Evolutionary conservation across 2,113 vertebrate species (phyloP).

Genomic region (Equus quagga): DNA sequence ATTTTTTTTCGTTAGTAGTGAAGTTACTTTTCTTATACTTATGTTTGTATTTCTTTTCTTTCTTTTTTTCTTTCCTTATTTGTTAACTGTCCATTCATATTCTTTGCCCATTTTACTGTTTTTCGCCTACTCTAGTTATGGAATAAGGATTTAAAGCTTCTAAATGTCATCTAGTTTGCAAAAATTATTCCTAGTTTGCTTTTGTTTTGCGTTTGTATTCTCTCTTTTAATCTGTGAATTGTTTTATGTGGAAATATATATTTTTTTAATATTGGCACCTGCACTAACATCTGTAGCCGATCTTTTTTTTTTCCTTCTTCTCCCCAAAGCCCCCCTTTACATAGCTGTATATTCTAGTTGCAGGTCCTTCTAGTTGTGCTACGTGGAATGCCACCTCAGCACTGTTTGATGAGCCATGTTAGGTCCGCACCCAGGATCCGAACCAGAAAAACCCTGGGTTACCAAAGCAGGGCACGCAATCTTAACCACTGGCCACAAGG

Average conservation of each 20-base stretch:
- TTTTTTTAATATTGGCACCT: too few species aligned
- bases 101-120: neutral
- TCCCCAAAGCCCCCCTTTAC: too few species aligned
- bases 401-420: too few species aligned
- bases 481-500: too few species aligned
- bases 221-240: neutral
- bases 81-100: neutral
- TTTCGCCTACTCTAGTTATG: neutral
- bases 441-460: too few species aligned
- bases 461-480: too few species aligned
- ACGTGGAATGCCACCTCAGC: too few species aligned
- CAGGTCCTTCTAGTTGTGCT: too few species aligned
- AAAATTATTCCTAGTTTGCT: neutral
- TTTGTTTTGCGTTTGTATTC: neutral
- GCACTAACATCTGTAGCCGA: too few species aligned
- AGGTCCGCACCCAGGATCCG: too few species aligned
- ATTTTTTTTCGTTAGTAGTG: neutral
- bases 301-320: too few species aligned
- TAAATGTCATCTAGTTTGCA: neutral
- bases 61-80: neutral
- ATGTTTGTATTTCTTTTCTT: neutral
- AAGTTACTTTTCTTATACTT: neutral
- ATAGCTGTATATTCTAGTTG: too few species aligned
- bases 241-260: neutral
- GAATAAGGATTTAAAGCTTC: slow-evolving; percentile 26